Evolutionary conservation across 2,113 vertebrate genomes (phyloP), one percentile per base, ranked within the genome.

Genomic region (Ptychochromis oligacanthus): DNA sequence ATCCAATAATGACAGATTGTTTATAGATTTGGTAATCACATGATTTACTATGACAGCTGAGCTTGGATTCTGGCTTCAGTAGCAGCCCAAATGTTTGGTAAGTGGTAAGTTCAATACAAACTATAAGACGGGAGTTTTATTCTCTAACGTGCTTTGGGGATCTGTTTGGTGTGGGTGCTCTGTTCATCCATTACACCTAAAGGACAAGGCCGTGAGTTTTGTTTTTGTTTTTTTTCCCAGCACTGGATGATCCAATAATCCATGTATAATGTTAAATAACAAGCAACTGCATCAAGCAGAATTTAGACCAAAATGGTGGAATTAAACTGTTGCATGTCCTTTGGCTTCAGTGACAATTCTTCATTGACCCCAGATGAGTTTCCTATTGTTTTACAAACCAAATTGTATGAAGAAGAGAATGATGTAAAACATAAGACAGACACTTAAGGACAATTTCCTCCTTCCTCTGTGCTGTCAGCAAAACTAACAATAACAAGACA

Each of bases 341-440:
- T 65, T 84, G 86, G 88, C 79, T 81, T 81, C 6, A 75, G 31
- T 55, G 26, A 40, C 2, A 54, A 38, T 52, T 77, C 58, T 80
- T 89, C 46, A 88, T 75, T 85, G 61, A 89, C 34, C 78, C 61
- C 82, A 83, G 62, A 90, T 85, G 76, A 82, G 72, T 67, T 62
- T 88, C 22, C 60, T 79, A 88, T 90, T 91, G 80, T 91, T 86
- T 88, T 64, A 83, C 67, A 90, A 89, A 89, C 84, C 38, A 43
- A 76, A 28, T 52, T 54, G 75, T 61, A 87, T 78, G 77, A 82
- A 65, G 28, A 79, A 86, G 85, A 80, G 22, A 28, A 60, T 28
- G 12, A 61, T 6, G 36, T 36, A 49, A 61, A 93, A 91, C 55
- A 70, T 57, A 59, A 88, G 81, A 85, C 72, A 77, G 6, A 64